Conservation (phyloP, 1,140 invertebrate species). For the Drosophila erecta region DNA sequence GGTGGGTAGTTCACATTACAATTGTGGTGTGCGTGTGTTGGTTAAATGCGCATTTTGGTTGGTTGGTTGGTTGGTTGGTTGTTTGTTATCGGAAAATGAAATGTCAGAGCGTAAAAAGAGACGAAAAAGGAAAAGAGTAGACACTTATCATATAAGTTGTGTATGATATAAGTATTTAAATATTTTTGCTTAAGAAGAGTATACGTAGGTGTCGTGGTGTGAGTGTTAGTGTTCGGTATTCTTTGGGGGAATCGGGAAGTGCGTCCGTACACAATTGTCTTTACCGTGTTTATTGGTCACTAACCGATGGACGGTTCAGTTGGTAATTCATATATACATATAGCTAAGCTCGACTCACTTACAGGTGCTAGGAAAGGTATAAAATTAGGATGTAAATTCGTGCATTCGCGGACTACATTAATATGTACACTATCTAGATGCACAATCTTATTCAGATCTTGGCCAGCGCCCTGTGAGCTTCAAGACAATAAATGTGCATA, state of each 20-base stretch:
- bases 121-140: conserved; percentile 82
- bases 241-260: conserved; percentile 39
- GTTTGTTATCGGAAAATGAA: conserved; percentile 73
- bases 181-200: conserved; percentile 65
- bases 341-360: conserved; percentile 29
- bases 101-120: conserved; percentile 82
- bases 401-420: conserved; percentile 21
- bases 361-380: conserved; percentile 17
- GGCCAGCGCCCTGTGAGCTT: conserved; percentile 47
- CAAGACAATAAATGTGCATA: conserved; percentile 33
- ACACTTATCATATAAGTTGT: conserved; percentile 83
- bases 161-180: conserved; percentile 73
- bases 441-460: not conserved
- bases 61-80: conserved; percentile 6
- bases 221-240: conserved; percentile 32
- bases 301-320: conserved; percentile 9
- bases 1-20: conserved; percentile 50
- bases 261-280: conserved; percentile 55
- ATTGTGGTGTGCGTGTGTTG: conserved; percentile 57
- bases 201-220: conserved; percentile 51
- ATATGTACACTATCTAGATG: conserved; percentile 31
- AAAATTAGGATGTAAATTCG: conserved; percentile 4
- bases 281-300: conserved; percentile 16
- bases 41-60: conserved; percentile 53
- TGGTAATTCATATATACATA: conserved; percentile 21